These are phyloP conservation scores for Aethes cnicana DNA, from an alignment of 2,888 invertebrate genomes.

Conservation along the genomic window DNA sequence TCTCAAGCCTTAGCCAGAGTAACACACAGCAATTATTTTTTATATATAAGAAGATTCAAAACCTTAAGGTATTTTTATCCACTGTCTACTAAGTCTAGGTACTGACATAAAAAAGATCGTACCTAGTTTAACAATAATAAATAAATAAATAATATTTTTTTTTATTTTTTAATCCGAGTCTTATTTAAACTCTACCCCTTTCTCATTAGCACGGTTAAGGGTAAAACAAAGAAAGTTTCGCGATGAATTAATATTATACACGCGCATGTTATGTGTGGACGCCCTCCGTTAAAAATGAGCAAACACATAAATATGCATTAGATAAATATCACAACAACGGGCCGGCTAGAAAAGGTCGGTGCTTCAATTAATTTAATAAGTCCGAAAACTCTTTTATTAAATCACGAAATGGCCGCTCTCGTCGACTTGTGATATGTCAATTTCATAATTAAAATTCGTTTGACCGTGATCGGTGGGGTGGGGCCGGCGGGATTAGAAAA, in stretches of 20 bases:
- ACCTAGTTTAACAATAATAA: too few relatives aligned
- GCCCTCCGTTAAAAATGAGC: constrained; percentile 57
- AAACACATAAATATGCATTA: constrained; percentile 80
- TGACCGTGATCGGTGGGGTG: constrained; percentile 74
- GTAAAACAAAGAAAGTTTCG: constrained; percentile 26
- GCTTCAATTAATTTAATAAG: constrained; percentile 71
- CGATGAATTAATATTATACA: constrained; percentile 57
- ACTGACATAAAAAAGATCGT: too few relatives aligned
- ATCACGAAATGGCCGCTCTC: constrained; percentile 65
- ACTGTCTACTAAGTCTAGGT: too few relatives aligned
- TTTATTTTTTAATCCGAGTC: too few relatives aligned
- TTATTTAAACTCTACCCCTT: too few relatives aligned
- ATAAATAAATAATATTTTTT: too few relatives aligned
- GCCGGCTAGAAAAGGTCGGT: constrained; percentile 57
- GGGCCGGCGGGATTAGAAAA: constrained; percentile 67
- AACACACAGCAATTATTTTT: too few relatives aligned
- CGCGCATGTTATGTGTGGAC: constrained; percentile 53
- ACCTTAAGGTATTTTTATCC: too few relatives aligned
- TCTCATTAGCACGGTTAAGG: constrained; percentile 3
- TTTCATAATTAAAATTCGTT: constrained; percentile 81
- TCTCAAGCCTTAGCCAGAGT: too few relatives aligned
- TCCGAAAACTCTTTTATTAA: constrained; percentile 79
- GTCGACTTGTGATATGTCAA: constrained; percentile 72
- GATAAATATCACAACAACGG: constrained; percentile 66
- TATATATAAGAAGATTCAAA: too few relatives aligned